Evolutionary conservation across 2,113 vertebrate species (phyloP).

Genomic region (Bungarus multicinctus): DNA sequence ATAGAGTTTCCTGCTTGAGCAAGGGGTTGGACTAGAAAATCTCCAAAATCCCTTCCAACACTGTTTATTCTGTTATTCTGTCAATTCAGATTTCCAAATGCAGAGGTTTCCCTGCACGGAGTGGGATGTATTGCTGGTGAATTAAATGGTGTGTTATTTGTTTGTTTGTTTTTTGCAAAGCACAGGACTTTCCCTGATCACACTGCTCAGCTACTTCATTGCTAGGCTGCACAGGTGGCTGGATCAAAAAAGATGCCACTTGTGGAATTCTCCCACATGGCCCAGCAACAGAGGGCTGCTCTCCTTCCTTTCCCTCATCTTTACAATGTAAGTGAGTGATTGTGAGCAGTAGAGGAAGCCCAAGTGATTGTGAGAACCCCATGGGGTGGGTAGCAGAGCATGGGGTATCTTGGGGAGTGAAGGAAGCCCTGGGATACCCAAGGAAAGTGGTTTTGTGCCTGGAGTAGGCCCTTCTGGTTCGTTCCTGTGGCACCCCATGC

Average conservation of each 20-base stretch:
- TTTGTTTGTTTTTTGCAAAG: not conserved
- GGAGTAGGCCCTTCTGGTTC: not conserved
- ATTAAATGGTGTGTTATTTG: not conserved
- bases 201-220: not conserved
- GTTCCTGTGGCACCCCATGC: not conserved
- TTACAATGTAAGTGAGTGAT: not conserved
- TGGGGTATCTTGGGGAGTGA: not conserved
- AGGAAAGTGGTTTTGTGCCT: not conserved
- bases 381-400: not conserved
- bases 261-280: not conserved
- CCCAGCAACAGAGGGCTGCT: not conserved
- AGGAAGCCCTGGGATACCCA: not conserved
- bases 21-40: not conserved
- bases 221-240: not conserved
- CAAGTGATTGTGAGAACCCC: not conserved
- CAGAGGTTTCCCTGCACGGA: not conserved
- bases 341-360: not conserved
- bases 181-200: not conserved
- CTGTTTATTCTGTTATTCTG: too few species aligned
- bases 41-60: not conserved
- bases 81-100: not conserved
- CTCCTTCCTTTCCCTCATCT: not conserved
- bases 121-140: not conserved
- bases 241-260: not conserved
- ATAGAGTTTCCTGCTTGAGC: not conserved